Base-by-base conservation (phyloP, 2,797 vertebrate species). In the Macrochelys suwanniensis region DNA sequence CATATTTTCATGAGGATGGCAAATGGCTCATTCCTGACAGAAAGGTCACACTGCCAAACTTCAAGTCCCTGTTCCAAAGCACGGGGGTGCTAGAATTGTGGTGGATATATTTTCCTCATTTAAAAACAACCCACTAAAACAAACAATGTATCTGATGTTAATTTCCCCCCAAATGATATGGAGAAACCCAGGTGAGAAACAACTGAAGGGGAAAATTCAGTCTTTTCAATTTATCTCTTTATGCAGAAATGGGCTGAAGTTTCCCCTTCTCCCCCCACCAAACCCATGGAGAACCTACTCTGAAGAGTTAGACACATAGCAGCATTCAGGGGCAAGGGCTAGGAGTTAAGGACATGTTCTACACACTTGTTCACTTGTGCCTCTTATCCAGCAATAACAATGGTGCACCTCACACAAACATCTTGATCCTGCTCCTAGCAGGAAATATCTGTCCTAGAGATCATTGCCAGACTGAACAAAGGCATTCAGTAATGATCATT, bases 401-500 rank as follows among this genome's bases (percentile, higher is more conserved):
- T 6, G 15, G 42, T 57, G 26, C 15, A 84, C 49, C 9, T 78
- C 80, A 21, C 16, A 54, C 9, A 90, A 83, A 92, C 76, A 10
- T 19, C 51, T 1, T 0, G 8, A 26, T 49, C 17, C 9, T 92
- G 3, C 25, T 82, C 85, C 54, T 92, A 54, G 1, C 25, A 80
- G 59, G 56, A 76, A 89, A 50, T 76, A 4, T 25, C 42, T 82
- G 0, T 54, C 16, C 85, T 74, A 92, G 57, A 57, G 83, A 57
- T 42, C 6, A 23, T 83, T 78, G 21, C 6, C 90, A 82, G 95
- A 85, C 21, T 88, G 81, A 94, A 91, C 4, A 1, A 81, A 78
- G 71, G 50, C 77, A 28, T 79, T 8, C 26, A 77, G 16, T 1
- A 21, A 57, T 88, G 76, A 61, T 78, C 49, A 49, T 50, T 88